These are phyloP conservation scores for Acipenser transmontanus DNA, from an alignment of 2,797 vertebrate genomes.

Conservation along the genomic window DNA sequence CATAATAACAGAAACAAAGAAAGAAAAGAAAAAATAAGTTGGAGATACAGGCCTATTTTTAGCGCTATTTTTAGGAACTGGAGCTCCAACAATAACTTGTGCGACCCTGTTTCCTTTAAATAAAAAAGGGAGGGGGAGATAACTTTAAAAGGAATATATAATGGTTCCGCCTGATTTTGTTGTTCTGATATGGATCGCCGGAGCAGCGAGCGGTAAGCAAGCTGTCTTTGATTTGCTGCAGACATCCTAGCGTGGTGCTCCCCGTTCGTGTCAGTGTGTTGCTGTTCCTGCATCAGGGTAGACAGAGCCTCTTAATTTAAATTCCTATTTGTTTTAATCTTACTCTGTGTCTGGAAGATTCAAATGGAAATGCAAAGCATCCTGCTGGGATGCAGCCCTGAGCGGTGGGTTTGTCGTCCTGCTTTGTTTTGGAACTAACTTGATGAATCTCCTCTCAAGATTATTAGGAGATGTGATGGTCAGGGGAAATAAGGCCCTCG, in stretches of 20 bases:
- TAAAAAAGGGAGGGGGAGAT: constrained; percentile 64
- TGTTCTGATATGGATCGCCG: constrained; percentile 94
- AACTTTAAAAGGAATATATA: constrained; percentile 96
- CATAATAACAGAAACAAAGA: too few relatives aligned
- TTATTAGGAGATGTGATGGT: constrained; percentile 14
- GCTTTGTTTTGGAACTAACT: constrained; percentile 38
- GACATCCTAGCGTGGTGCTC: constrained; percentile 85
- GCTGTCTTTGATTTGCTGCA: constrained; percentile 88
- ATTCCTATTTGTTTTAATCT: constrained; percentile 99
- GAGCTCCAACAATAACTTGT: constrained; percentile 34
- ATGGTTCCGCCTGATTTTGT: constrained; percentile 98
- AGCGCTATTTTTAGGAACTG: too few relatives aligned
- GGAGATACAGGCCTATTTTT: too few relatives aligned
- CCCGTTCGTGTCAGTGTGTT: constrained; percentile 74
- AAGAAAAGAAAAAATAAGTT: too few relatives aligned
- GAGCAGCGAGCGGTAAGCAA: constrained; percentile 92
- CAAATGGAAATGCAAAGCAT: constrained; percentile 62
- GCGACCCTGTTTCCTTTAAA: constrained; percentile 85
- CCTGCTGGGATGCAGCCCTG: constrained; percentile 56
- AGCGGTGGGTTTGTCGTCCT: constrained; percentile 45
- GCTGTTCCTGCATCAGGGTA: constrained; percentile 76
- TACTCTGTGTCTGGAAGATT: constrained; percentile 78
- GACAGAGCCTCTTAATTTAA: constrained; percentile 86
- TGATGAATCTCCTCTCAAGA: constrained; percentile 21
- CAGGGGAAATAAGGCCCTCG: not conserved